Conservation (phyloP, 2,888 invertebrate species). For the Cristatella mucedo region DNA sequence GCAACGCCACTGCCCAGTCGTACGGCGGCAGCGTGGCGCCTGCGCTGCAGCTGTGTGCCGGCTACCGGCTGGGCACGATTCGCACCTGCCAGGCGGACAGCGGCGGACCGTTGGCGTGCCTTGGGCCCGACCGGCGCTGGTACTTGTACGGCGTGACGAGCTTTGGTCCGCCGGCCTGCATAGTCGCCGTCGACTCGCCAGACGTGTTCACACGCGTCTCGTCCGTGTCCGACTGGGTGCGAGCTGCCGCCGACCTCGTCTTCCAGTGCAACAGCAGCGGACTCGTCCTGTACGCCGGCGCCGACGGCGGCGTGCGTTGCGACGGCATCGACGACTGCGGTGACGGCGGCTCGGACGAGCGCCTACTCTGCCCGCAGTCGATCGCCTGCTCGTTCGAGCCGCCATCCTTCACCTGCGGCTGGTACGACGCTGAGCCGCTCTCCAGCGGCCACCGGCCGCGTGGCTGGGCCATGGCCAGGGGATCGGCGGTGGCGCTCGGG, state of each 20-base stretch:
- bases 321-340: slow-evolving; percentile 25
- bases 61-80: slow-evolving; percentile 26
- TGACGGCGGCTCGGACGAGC: slow-evolving; percentile 28
- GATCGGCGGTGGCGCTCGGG: not conserved
- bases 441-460: too few relatives aligned
- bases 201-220: slow-evolving; percentile 23
- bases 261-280: slow-evolving; percentile 22
- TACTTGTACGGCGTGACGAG: slow-evolving; percentile 23
- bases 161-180: slow-evolving; percentile 24
- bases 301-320: slow-evolving; percentile 21
- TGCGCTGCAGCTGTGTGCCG: too few relatives aligned
- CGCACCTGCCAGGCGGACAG: slow-evolving; percentile 33
- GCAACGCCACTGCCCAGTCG: not conserved
- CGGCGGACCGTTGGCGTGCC: slow-evolving; percentile 29
- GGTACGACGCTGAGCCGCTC: too few relatives aligned
- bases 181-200: slow-evolving; percentile 20
- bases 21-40: too few relatives aligned
- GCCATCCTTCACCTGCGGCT: not conserved
- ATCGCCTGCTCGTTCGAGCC: slow-evolving; percentile 4
- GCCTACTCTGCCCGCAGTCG: slow-evolving; percentile 14
- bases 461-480: slow-evolving; percentile 1
- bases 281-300: too few relatives aligned
- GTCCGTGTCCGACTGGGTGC: slow-evolving; percentile 25
- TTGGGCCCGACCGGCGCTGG: slow-evolving; percentile 18
- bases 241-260: slow-evolving; percentile 18